Evolutionary conservation across 2,797 vertebrate genomes (phyloP), one percentile per base, ranked within the genome.

Genomic region (Champsocephalus gunnari): DNA sequence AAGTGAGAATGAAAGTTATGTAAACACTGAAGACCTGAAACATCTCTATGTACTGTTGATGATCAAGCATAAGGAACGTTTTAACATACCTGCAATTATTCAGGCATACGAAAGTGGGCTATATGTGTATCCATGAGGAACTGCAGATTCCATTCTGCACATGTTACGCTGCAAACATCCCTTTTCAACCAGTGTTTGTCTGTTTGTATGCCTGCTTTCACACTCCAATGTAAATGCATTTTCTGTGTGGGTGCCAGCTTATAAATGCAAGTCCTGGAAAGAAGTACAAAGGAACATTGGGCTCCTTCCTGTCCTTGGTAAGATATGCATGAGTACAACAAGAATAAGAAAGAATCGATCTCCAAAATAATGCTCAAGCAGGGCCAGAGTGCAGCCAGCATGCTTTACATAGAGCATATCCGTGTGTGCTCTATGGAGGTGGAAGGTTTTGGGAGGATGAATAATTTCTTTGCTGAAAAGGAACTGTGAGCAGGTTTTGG

Each of bases 321-420:
- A 84, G 76, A 83, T 86, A 87, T 88, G 70, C 75, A 84, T 54
- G 55, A 74, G 57, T 61, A 72, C 73, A 38, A 87, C 75, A 70
- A 71, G 60, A 80, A 79, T 56, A 55, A 73, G 73, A 68, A 82
- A 75, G 11, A 86, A 91, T 84, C 38, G 49, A 86, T 84, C 56
- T 44, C 16, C 48, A 77, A 75, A 86, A 75, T 83, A 75, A 86
- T 64, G 71, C 81, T 81, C n/a, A 28, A 63, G 76, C 64, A 60
- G 19, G 21, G 21, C 47, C 44, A 14, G 59, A 62, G 67, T 62
- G 65, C 57, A 80, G 57, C 64, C 57, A 59, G 49, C 24, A 60
- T 54, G 54, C 53, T 71, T 91, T 85, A 24, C 21, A 88, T 83
- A 73, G 57, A 83, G 56, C 68, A 68, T 45, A 71, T 80, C 65